A percentile compares a stretch with the other conserved stretches of the same genome.
These are phyloP conservation scores for Colletes gigas DNA, from an alignment of 1,140 invertebrate genomes.

Conservation along the genomic window DNA sequence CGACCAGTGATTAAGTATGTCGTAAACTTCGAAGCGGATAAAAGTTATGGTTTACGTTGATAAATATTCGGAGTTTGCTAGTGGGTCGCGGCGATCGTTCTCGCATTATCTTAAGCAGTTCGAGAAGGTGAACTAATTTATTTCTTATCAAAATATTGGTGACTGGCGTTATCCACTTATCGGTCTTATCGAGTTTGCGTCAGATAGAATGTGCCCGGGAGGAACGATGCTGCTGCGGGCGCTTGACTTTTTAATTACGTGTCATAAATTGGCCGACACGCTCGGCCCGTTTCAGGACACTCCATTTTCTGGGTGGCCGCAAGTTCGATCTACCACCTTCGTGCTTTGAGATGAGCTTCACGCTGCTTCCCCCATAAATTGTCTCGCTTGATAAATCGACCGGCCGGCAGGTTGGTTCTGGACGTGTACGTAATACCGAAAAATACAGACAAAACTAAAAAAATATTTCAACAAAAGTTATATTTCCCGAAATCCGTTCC, in stretches of 20 bases:
- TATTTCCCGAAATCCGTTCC: not conserved
- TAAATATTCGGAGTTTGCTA: too few relatives aligned
- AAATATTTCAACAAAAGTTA: not conserved
- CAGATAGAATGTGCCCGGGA: constrained; percentile 66
- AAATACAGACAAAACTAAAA: constrained; percentile 35
- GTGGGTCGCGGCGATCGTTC: not conserved
- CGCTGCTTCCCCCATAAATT: constrained; percentile 70
- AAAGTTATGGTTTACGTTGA: not conserved
- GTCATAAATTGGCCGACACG: constrained; percentile 77
- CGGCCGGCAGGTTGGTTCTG: constrained; percentile 45
- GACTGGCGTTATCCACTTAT: constrained; percentile 44
- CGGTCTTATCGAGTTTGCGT: constrained; percentile 68
- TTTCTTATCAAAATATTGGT: constrained; percentile 38
- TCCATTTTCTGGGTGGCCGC: constrained; percentile 77
- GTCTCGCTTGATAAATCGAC: constrained; percentile 77
- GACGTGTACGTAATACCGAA: constrained; percentile 48
- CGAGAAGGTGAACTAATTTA: constrained; percentile 19
- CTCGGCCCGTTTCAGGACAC: constrained; percentile 74
- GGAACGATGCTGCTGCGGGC: constrained; percentile 61
- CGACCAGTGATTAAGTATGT: too few relatives aligned
- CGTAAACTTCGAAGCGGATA: not conserved
- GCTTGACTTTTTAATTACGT: constrained; percentile 77
- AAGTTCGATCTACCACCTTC: constrained; percentile 73
- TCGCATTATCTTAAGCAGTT: constrained; percentile 26
- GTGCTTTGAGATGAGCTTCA: constrained; percentile 62